Percentiles rank a stretch among this genome's conserved stretches.
These are phyloP conservation scores for Collichthys lucidus DNA, from an alignment of 2,113 vertebrate genomes.

Conservation along the genomic window DNA sequence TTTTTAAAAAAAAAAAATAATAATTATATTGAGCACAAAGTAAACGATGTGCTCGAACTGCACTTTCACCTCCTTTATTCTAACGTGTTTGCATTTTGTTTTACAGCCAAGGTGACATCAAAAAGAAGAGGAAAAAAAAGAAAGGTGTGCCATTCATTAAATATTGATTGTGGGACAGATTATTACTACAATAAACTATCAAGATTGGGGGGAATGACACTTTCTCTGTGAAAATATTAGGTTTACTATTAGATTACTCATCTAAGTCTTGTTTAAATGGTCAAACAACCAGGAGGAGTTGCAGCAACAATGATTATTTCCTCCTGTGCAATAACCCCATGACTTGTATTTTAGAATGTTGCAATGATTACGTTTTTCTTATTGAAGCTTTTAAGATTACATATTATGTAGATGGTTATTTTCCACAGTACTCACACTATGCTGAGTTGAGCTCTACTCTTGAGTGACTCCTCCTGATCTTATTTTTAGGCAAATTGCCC, in stretches of 20 bases:
- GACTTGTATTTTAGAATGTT: background rate
- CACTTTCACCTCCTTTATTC: background rate
- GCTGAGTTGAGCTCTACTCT: background rate
- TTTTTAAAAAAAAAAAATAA: no score
- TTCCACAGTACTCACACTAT: background rate
- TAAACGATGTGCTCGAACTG: background rate
- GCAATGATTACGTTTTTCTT: background rate
- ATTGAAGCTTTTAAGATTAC: background rate
- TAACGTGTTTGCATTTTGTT: conserved; percentile 19
- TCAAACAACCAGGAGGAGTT: background rate
- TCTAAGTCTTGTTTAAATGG: background rate
- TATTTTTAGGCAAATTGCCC: conserved; percentile 91
- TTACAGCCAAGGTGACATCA: conserved; percentile 90
- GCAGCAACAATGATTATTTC: no score
- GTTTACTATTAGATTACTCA: no score
- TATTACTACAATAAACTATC: background rate
- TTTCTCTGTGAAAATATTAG: no score
- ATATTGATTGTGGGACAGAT: background rate
- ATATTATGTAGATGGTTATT: background rate
- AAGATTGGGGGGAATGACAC: background rate
- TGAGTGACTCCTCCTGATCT: background rate
- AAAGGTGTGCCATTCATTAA: conserved; percentile 85
- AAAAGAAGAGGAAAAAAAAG: conserved; percentile 99
- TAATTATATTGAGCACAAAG: no score
- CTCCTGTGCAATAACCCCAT: background rate